Evolutionary conservation across 2,797 vertebrate genomes (phyloP), one percentile per base, ranked within the genome.

Genomic region (Crocidura indochinensis): DNA sequence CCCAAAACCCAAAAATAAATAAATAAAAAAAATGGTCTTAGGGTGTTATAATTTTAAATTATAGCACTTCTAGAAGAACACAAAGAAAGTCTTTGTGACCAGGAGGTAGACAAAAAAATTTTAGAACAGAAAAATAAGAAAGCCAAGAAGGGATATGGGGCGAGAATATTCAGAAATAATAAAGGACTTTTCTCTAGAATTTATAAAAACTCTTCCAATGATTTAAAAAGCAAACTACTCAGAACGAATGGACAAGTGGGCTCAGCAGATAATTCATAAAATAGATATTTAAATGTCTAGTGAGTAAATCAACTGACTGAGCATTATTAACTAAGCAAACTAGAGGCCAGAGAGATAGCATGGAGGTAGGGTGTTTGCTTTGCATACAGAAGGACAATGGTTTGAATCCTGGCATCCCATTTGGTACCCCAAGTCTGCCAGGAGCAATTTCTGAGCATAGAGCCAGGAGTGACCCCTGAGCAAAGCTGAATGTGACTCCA

Each of bases 51-150:
- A 38, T 94, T 88, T 67, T 44, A 84, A 89, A 77, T 8, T 56
- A 3, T 38, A 62, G 69, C 93, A 87, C 72, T 87, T 73, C 51
- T 53, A 53, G 51, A 14, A 53, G 51, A 53, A 53, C 51, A 53
- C 51, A 53, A 17, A 77, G 82, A 75, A 84, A 83, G 89, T 84
- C 49, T 84, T 69, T 68, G 10, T 85, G 77, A 92, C 67, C 7
- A 53, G 10, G 51, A 17, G 11, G 4, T 49, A 64, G 31, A 12
- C 12, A 84, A 49, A 74, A n/a, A 65, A 78, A 64, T 82, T 47
- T 71, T 67, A 83, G 76, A 29, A 26, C 81, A 11, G 31, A n/a
- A 14, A 17, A 86, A 31, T 60, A 49, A 53, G 51, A 85, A 76
- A 72, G 44, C 68, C 67, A 29, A 79, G 14, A 46, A 56, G 75